Conservation (phyloP, 2,888 invertebrate species). For the Troglohyphantes excavatus region DNA sequence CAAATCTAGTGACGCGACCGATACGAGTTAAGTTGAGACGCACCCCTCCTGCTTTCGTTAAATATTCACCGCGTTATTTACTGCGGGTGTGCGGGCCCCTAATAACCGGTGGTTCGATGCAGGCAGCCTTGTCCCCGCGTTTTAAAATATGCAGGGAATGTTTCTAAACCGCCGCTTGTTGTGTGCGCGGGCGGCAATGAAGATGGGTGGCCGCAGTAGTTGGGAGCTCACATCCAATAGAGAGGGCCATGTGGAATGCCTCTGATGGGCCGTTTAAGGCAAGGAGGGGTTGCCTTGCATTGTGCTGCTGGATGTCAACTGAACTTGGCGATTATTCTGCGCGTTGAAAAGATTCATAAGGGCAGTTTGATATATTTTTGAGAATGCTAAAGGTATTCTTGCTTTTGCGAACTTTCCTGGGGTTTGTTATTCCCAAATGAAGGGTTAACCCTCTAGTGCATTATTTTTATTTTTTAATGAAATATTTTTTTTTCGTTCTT, state of each 20-base stretch:
- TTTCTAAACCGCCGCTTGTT: slow-evolving; percentile 45
- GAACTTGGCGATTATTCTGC: slow-evolving; percentile 35
- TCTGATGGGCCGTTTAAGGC: slow-evolving; percentile 56
- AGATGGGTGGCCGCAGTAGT: slow-evolving; percentile 68
- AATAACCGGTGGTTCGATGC: slow-evolving; percentile 2
- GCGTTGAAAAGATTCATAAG: no score
- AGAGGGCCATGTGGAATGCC: slow-evolving; percentile 46
- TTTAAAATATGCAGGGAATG: slow-evolving; percentile 75
- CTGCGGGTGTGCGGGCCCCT: slow-evolving; percentile 38
- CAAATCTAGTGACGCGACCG: no score
- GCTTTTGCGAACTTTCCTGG: no score
- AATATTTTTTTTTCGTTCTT: no score
- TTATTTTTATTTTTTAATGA: no score
- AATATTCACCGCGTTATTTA: slow-evolving; percentile 72
- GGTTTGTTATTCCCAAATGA: no score
- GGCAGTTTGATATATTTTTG: no score
- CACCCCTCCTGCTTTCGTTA: slow-evolving; percentile 55
- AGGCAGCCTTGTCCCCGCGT: slow-evolving; percentile 21
- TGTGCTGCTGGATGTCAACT: background rate
- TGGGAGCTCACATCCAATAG: slow-evolving; percentile 70
- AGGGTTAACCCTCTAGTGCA: no score
- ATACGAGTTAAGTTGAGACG: slow-evolving; percentile 47
- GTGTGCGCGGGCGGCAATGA: no score
- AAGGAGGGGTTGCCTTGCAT: slow-evolving; percentile 29
- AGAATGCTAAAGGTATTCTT: no score